These are phyloP conservation scores for Lepeophtheirus nordmannii DNA, from an alignment of 2,888 invertebrate genomes.

Conservation along the genomic window DNA sequence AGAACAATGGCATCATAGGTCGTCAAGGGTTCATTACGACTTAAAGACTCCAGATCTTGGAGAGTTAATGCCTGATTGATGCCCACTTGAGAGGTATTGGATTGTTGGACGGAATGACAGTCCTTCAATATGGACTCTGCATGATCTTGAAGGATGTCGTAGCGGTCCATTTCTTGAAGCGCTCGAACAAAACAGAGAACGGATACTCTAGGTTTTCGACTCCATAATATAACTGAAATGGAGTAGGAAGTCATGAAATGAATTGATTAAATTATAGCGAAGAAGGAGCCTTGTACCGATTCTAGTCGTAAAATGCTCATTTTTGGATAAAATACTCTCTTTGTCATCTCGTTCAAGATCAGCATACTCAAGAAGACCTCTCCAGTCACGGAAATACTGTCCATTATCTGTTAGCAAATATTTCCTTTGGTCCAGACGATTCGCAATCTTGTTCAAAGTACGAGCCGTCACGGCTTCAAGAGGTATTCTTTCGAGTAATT, in stretches of 20 bases:
- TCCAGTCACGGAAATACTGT: background rate
- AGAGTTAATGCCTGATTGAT: background rate
- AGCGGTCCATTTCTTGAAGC: background rate
- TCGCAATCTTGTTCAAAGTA: background rate
- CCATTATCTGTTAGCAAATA: background rate
- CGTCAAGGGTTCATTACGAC: background rate
- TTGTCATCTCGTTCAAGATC: background rate
- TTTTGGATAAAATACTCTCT: background rate
- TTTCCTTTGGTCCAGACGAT: background rate
- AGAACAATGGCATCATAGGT: conserved; percentile 1
- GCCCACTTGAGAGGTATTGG: background rate
- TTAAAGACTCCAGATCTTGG: background rate
- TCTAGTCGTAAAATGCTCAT: background rate
- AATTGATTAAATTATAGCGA: background rate
- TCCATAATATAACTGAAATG: background rate
- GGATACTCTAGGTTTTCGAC: background rate
- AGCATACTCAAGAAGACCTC: background rate
- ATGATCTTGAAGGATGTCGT: background rate
- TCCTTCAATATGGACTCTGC: background rate
- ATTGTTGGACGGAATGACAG: background rate
- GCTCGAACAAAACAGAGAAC: background rate
- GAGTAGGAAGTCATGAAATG: background rate
- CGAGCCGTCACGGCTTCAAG: background rate
- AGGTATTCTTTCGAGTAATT: background rate
- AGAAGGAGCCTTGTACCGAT: background rate